Evolutionary conservation across 1,140 invertebrate genomes (phyloP).

Genomic region (Lordiphosa stackelbergi): DNA sequence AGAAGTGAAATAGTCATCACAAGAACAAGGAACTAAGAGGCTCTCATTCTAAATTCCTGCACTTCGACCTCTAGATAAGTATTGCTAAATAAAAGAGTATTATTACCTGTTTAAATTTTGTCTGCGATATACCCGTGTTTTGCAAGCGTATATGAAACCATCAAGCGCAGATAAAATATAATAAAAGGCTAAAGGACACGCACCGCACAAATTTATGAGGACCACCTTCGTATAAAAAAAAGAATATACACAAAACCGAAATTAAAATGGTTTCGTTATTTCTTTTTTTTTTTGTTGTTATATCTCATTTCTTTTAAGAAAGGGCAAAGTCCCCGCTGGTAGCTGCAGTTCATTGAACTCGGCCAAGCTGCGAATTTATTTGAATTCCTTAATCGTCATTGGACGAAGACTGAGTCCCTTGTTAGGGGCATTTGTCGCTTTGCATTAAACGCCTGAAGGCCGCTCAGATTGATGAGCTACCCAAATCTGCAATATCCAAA

Average conservation of each 20-base stretch:
- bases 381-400: slow-evolving; percentile 61
- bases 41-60: no score
- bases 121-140: no score
- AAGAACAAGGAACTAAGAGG: no score
- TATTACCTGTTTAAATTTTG: no score
- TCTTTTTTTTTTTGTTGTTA: slow-evolving; percentile 1
- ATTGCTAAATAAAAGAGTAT: no score
- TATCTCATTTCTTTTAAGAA: slow-evolving; percentile 9
- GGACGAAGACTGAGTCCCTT: slow-evolving; percentile 17
- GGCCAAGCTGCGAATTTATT: slow-evolving; percentile 59
- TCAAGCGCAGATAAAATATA: slow-evolving; percentile 46
- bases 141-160: no score
- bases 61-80: no score
- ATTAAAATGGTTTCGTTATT: slow-evolving; percentile 58
- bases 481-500: slow-evolving; percentile 42
- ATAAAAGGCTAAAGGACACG: slow-evolving; percentile 73
- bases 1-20: no score
- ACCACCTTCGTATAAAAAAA: slow-evolving; percentile 58
- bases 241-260: slow-evolving; percentile 26
- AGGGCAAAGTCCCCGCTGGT: slow-evolving; percentile 49
- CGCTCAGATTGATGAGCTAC: slow-evolving; percentile 61
- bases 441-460: slow-evolving; percentile 69
- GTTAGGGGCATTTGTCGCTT: slow-evolving; percentile 58
- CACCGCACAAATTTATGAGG: slow-evolving; percentile 64
- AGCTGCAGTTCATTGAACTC: slow-evolving; percentile 52